phyloP scores from a whole-genome alignment of 2,888 invertebrate genomes.

The Drosophila ezoana region DNA sequence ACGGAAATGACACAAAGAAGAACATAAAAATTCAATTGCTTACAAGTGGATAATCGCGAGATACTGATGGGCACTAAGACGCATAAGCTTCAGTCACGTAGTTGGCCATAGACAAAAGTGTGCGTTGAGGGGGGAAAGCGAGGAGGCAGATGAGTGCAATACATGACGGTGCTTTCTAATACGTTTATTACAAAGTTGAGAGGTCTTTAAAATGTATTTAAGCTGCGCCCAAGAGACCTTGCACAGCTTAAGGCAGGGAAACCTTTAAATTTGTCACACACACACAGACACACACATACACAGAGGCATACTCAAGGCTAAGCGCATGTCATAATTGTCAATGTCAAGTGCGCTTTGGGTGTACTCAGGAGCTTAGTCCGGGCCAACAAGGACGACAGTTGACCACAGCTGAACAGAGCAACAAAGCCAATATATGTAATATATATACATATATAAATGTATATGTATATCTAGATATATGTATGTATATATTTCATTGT shows the following conservation, averaged over 20 bases:
- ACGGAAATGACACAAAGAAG: not conserved
- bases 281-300: not conserved
- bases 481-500: not conserved
- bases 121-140: not conserved
- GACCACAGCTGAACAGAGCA: conserved; percentile 30
- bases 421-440: not conserved
- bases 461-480: not conserved
- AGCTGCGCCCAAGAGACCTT: conserved; percentile 24
- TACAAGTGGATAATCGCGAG: not conserved
- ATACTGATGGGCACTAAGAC: not conserved
- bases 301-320: conserved; percentile 16
- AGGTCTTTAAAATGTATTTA: conserved; percentile 39
- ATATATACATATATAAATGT: not conserved
- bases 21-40: conserved; percentile 13
- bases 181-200: conserved; percentile 26
- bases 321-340: conserved; percentile 69
- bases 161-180: conserved; percentile 11
- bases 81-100: conserved; percentile 14
- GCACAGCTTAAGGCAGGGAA: conserved; percentile 6
- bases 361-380: conserved; percentile 25
- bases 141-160: not conserved
- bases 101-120: conserved; percentile 7
- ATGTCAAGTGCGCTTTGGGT: conserved; percentile 53
- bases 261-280: conserved; percentile 26
- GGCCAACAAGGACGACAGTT: conserved; percentile 11